phyloP scores from a whole-genome alignment of 2,888 invertebrate species.

The Ceraclea dissimilis region DNA sequence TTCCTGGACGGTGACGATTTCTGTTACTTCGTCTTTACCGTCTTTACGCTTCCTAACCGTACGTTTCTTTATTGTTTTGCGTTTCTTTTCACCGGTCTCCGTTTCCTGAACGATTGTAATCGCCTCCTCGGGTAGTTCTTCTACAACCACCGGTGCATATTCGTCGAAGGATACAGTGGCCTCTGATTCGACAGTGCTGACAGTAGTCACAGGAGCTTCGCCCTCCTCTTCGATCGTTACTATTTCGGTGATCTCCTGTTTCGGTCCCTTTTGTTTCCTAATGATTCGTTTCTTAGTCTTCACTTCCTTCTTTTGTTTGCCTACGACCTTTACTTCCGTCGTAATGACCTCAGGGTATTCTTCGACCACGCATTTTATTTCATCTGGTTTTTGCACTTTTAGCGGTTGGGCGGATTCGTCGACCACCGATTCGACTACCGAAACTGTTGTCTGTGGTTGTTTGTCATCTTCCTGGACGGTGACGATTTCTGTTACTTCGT shows the following conservation, averaged over 20 bases:
- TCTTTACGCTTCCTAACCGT: conserved; percentile 41
- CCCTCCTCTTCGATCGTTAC: conserved; percentile 36
- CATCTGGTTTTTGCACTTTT: conserved; percentile 13
- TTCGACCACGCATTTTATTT: conserved; percentile 28
- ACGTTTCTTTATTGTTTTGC: conserved; percentile 38
- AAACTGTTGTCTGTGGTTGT: conserved; percentile 23
- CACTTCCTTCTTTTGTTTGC: conserved; percentile 24
- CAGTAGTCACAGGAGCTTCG: conserved; percentile 31
- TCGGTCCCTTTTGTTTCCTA: conserved; percentile 33
- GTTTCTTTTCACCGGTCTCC: conserved; percentile 30
- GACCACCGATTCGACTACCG: conserved; percentile 28
- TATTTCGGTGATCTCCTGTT: conserved; percentile 38
- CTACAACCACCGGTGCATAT: conserved; percentile 30
- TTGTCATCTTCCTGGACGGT: conserved; percentile 28
- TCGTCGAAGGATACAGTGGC: not conserved
- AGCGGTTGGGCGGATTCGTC: conserved; percentile 28
- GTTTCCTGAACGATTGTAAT: conserved; percentile 28
- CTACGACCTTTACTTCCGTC: conserved; percentile 29
- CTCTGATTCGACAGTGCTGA: not conserved
- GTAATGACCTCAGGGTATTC: conserved; percentile 39
- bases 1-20: conserved; percentile 39
- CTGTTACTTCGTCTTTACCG: conserved; percentile 39
- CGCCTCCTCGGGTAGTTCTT: conserved; percentile 27
- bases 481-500: conserved; percentile 33
- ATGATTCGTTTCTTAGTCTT: conserved; percentile 37